Percentiles rank a stretch among this genome's conserved stretches.
These are phyloP conservation scores for Virgularia gustaviana DNA, from an alignment of 92 coral and sea anemone genomes.

Conservation along the genomic window DNA sequence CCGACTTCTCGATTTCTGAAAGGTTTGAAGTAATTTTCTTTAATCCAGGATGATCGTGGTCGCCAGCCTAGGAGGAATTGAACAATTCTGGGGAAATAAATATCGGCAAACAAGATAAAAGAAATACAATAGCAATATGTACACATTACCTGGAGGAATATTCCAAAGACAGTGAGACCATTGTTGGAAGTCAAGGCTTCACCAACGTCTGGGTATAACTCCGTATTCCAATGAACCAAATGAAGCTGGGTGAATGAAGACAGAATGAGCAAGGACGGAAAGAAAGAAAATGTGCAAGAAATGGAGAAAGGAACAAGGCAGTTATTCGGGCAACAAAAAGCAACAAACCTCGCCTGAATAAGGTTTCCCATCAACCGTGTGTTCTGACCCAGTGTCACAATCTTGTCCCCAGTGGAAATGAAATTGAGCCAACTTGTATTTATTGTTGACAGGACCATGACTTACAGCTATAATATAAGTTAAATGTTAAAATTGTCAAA, in stretches of 20 bases:
- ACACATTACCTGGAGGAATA: slow-evolving; percentile 48
- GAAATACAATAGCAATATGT: neutral
- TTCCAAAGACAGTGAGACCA: slow-evolving; percentile 80
- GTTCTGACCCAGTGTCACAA: slow-evolving; percentile 60
- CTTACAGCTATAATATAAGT: slow-evolving; percentile 8
- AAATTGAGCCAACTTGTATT: slow-evolving; percentile 47
- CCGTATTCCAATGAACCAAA: slow-evolving; percentile 82
- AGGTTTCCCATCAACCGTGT: slow-evolving; percentile 61
- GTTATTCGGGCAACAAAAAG: neutral
- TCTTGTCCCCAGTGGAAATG: slow-evolving; percentile 65
- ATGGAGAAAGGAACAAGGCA: no score
- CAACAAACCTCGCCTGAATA: slow-evolving; percentile 58
- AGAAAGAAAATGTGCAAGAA: no score
- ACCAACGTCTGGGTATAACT: slow-evolving; percentile 46
- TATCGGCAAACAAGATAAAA: neutral
- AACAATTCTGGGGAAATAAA: neutral
- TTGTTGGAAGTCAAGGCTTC: slow-evolving; percentile 58
- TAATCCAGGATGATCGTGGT: slow-evolving; percentile 2
- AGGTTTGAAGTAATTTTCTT: slow-evolving; percentile 6
- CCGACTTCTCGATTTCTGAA: neutral
- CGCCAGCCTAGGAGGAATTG: slow-evolving; percentile 14
- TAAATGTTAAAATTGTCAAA: no score
- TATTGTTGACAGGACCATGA: slow-evolving; percentile 12
- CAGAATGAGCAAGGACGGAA: neutral
- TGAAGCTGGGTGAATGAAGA: no score